Evolutionary conservation across 2,888 invertebrate genomes (phyloP).

Genomic region (Melanophora roralis): DNA sequence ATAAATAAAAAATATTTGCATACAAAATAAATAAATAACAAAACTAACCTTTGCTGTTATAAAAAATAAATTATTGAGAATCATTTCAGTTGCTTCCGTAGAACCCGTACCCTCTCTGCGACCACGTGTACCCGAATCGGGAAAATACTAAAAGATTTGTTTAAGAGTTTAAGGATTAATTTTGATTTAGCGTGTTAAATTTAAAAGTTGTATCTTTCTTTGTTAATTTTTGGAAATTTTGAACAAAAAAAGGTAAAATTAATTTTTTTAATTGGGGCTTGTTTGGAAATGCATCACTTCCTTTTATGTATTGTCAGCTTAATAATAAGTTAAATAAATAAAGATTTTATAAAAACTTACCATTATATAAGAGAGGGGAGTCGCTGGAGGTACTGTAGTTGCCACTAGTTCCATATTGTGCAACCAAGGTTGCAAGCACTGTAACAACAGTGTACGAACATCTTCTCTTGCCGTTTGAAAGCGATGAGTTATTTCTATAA

Average conservation of each 20-base stretch:
- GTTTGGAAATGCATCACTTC: too few species aligned
- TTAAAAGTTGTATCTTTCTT: too few species aligned
- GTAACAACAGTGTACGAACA: slow-evolving; percentile 92
- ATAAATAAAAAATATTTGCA: too few species aligned
- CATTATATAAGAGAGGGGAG: slow-evolving; percentile 90
- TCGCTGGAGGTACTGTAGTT: slow-evolving; percentile 94
- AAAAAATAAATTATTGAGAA: slow-evolving; percentile 98
- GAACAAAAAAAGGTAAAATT: not conserved
- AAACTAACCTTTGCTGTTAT: slow-evolving; percentile 97
- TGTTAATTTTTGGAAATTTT: not conserved
- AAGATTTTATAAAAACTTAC: slow-evolving; percentile 76
- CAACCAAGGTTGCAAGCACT: slow-evolving; percentile 97
- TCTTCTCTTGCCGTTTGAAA: slow-evolving; percentile 97
- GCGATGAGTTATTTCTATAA: slow-evolving; percentile 94
- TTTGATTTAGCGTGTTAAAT: too few species aligned
- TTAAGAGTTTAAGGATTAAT: not conserved
- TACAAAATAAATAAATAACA: slow-evolving; percentile 1
- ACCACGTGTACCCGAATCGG: slow-evolving; percentile 82
- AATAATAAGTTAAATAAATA: too few species aligned
- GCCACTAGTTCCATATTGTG: slow-evolving; percentile 99
- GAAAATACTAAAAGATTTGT: slow-evolving; percentile 78
- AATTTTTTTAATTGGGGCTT: not conserved
- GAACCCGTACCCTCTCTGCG: slow-evolving; percentile 97
- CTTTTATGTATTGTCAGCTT: too few species aligned
- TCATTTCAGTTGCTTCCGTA: slow-evolving; percentile 99